Conservation (phyloP, 2,797 vertebrate genomes). For the Apogon hyalosoma region DNA sequence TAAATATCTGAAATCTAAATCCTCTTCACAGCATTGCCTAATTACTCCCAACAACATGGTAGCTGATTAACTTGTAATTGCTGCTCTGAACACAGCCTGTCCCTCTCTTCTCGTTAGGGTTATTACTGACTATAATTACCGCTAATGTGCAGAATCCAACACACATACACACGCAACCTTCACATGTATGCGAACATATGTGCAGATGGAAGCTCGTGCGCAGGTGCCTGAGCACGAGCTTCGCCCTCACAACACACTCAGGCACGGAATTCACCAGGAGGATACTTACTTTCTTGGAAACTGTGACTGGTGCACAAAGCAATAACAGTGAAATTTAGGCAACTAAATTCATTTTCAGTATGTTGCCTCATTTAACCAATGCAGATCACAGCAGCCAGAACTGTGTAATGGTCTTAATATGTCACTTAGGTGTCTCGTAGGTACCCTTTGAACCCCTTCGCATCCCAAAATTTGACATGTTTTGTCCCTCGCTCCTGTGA, state of each 20-base stretch:
- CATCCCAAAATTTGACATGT: conserved; percentile 18
- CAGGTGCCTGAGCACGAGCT: conserved; percentile 49
- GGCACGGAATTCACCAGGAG: conserved; percentile 57
- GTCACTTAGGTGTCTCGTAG: conserved; percentile 52
- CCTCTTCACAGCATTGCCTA: conserved; percentile 92
- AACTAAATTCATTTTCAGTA: conserved; percentile 75
- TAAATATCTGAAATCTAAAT: conserved; percentile 78
- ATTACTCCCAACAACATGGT: conserved; percentile 98
- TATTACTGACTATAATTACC: conserved; percentile 98
- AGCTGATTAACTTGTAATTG: conserved; percentile 99
- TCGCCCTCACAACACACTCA: conserved; percentile 11
- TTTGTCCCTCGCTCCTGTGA: conserved; percentile 19
- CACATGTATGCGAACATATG: conserved; percentile 52
- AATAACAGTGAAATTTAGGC: conserved; percentile 76
- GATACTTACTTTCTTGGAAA: conserved; percentile 85
- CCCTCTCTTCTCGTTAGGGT: conserved; percentile 97
- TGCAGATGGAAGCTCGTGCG: conserved; percentile 50
- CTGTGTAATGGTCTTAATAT: conserved; percentile 64
- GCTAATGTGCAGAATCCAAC: conserved; percentile 96
- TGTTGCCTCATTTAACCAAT: conserved; percentile 66
- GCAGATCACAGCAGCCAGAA: conserved; percentile 54
- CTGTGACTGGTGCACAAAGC: conserved; percentile 75
- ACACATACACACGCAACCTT: conserved; percentile 61
- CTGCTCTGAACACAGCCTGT: conserved; percentile 94
- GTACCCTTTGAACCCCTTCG: conserved; percentile 47